Percentiles rank a stretch among this genome's conserved stretches.
Evolutionary conservation across 2,888 invertebrate species (phyloP).

Genomic region (Ochlodes sylvanus): DNA sequence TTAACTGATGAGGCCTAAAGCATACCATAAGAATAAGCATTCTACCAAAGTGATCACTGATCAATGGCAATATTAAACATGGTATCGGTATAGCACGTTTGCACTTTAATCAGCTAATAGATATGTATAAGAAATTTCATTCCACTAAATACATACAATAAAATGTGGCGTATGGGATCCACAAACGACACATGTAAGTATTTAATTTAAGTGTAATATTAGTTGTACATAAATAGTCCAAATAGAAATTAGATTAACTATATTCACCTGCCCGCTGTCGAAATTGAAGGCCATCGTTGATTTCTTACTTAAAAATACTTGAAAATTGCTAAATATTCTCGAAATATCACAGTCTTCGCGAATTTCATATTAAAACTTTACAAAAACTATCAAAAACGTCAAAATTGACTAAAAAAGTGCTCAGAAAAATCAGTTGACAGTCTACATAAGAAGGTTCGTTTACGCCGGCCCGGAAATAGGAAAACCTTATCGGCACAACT

Average conservation of each 20-base stretch:
- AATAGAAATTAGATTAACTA: not conserved
- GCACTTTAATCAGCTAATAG: too few relatives aligned
- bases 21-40: too few relatives aligned
- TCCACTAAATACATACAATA: too few relatives aligned
- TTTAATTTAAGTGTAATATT: too few relatives aligned
- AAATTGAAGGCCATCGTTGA: constrained; percentile 73
- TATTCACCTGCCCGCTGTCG: constrained; percentile 77
- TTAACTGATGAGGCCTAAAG: too few relatives aligned
- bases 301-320: constrained; percentile 44
- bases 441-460: constrained; percentile 49
- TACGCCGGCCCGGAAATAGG: constrained; percentile 56
- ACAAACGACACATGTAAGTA: too few relatives aligned
- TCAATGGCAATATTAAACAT: too few relatives aligned
- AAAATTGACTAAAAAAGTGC: constrained; percentile 48
- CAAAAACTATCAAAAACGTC: constrained; percentile 51
- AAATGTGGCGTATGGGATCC: too few relatives aligned
- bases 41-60: too few relatives aligned
- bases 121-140: too few relatives aligned
- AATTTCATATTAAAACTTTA: constrained; percentile 49
- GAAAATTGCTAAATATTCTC: constrained; percentile 47
- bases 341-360: constrained; percentile 57
- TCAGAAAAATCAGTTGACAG: constrained; percentile 42
- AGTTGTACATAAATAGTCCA: constrained; percentile 13
- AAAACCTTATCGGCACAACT: constrained; percentile 76
- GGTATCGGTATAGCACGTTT: too few relatives aligned